Percentiles rank a stretch among this genome's conserved stretches.
phyloP scores from a whole-genome alignment of 2,888 invertebrate genomes.

The Chironomus tentans region DNA sequence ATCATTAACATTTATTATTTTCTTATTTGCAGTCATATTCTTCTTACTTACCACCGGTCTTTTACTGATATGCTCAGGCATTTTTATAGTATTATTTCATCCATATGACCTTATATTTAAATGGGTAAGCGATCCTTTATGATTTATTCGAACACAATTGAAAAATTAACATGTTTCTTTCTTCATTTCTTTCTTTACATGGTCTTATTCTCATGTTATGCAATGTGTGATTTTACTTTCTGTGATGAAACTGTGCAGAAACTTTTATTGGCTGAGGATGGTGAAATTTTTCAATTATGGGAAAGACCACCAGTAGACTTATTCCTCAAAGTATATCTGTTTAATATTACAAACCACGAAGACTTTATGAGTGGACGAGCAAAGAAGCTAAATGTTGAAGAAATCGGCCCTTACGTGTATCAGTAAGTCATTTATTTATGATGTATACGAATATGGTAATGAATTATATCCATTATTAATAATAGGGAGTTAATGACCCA shows the following conservation, averaged over 20 bases:
- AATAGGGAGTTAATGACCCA: conserved; percentile 62
- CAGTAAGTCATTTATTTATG: conserved; percentile 49
- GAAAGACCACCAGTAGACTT: conserved; percentile 68
- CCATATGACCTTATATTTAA: conserved; percentile 68
- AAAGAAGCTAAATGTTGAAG: conserved; percentile 62
- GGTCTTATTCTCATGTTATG: not conserved
- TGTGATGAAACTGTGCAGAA: conserved; percentile 48
- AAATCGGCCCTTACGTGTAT: conserved; percentile 83
- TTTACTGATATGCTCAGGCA: conserved; percentile 54
- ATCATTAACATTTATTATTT: conserved; percentile 28
- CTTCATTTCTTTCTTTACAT: not conserved
- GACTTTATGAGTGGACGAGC: conserved; percentile 63
- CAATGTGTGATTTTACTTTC: not conserved
- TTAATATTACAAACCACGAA: conserved; percentile 75
- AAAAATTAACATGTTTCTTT: not conserved
- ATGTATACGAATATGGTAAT: too few relatives aligned
- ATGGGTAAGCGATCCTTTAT: conserved; percentile 47
- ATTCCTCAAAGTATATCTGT: conserved; percentile 66
- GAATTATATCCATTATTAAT: conserved; percentile 31
- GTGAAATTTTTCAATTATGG: conserved; percentile 79
- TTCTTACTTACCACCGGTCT: conserved; percentile 60
- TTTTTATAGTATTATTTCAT: conserved; percentile 54
- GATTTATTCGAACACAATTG: not conserved
- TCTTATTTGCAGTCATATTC: conserved; percentile 59
- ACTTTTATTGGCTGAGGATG: conserved; percentile 59